phyloP scores from a whole-genome alignment of 2,113 vertebrate genomes.

The Coreoperca whiteheadi region DNA sequence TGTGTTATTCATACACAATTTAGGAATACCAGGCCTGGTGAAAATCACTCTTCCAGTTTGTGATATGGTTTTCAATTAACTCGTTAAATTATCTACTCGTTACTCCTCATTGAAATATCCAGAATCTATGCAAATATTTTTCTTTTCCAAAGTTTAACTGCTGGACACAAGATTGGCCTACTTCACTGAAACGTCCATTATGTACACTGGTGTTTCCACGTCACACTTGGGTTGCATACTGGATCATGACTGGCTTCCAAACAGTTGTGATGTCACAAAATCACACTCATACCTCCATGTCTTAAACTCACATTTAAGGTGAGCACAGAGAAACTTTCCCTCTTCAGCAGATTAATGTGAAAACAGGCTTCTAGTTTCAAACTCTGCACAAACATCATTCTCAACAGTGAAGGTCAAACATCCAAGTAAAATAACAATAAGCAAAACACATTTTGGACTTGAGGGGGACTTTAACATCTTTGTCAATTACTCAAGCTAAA shows the following conservation, averaged over 20 bases:
- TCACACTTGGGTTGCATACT: not conserved
- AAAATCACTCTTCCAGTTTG: too few species aligned
- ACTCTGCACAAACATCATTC: not conserved
- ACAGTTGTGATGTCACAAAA: not conserved
- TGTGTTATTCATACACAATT: too few species aligned
- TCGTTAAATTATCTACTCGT: not conserved
- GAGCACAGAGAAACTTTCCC: not conserved
- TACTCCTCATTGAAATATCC: not conserved
- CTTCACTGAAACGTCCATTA: not conserved
- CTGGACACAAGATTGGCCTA: too few species aligned
- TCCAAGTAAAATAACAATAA: not conserved
- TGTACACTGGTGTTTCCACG: not conserved
- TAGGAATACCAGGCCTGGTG: too few species aligned
- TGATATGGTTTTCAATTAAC: constrained; percentile 2
- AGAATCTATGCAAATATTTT: not conserved
- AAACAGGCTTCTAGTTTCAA: not conserved
- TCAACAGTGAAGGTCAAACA: too few species aligned
- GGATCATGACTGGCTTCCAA: not conserved
- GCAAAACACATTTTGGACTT: not conserved
- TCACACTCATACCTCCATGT: not conserved
- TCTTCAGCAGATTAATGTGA: not conserved
- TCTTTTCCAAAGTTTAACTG: not conserved
- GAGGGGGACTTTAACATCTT: not conserved
- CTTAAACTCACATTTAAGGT: not conserved
- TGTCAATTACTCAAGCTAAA: not conserved